Evolutionary conservation across 2,113 vertebrate species (phyloP).

Genomic region (Etheostoma cragini): DNA sequence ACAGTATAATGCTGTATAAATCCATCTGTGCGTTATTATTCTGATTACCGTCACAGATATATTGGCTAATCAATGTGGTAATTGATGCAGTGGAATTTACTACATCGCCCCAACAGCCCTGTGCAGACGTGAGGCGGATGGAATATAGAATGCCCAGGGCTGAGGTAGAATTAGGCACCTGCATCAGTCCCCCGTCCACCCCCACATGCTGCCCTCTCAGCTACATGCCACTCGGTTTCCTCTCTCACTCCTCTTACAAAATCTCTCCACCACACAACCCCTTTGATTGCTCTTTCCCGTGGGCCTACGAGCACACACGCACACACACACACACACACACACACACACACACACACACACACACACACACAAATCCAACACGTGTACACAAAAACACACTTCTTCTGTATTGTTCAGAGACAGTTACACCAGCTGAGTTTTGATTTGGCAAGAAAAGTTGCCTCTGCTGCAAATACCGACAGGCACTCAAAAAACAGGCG

Average conservation of each 20-base stretch:
- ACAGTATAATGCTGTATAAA: constrained; percentile 38
- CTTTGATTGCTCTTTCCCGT: constrained; percentile 69
- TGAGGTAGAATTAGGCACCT: constrained; percentile 77
- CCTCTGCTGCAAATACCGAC: constrained; percentile 72
- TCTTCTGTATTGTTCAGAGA: constrained; percentile 49
- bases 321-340: constrained; percentile 32
- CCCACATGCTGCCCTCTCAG: constrained; percentile 75
- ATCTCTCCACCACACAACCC: constrained; percentile 62
- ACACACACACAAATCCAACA: constrained; percentile 24
- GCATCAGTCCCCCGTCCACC: constrained; percentile 68
- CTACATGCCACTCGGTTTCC: constrained; percentile 73
- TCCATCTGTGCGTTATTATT: constrained; percentile 48
- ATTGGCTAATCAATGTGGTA: constrained; percentile 41
- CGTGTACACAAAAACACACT: constrained; percentile 44
- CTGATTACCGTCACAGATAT: constrained; percentile 47
- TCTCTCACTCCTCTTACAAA: constrained; percentile 63
- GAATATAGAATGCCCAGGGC: constrained; percentile 61
- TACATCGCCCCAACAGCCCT: constrained; percentile 17
- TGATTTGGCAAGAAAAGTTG: constrained; percentile 74
- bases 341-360: neutral
- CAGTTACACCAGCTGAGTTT: constrained; percentile 70
- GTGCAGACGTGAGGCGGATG: constrained; percentile 47
- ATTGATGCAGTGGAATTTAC: constrained; percentile 56
- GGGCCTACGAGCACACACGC: constrained; percentile 40
- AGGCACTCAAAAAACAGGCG: constrained; percentile 61